These are phyloP conservation scores for Stratiolaelaps scimitus DNA, from an alignment of 1,140 invertebrate species.

Conservation along the genomic window DNA sequence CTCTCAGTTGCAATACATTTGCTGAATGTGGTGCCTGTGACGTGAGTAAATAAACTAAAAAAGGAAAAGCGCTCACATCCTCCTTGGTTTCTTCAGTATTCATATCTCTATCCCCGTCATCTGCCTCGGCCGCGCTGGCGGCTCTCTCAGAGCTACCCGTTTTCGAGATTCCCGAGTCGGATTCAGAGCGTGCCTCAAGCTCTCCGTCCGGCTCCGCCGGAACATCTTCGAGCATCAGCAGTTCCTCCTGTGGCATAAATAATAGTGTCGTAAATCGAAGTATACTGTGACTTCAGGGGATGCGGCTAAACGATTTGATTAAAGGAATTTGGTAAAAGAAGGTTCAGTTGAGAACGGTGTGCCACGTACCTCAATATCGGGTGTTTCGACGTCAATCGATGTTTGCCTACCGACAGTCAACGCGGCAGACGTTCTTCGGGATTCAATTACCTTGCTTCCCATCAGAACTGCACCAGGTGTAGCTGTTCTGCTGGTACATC, in stretches of 20 bases:
- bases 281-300: too few relatives aligned
- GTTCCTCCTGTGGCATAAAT: too few relatives aligned
- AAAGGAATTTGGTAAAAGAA: too few relatives aligned
- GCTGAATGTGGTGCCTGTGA: too few relatives aligned
- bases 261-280: too few relatives aligned
- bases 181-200: not conserved
- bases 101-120: not conserved
- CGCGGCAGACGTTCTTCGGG: not conserved
- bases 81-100: not conserved
- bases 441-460: slow-evolving; percentile 13
- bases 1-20: too few relatives aligned
- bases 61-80: not conserved
- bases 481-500: not conserved
- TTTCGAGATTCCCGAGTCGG: slow-evolving; percentile 16
- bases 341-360: too few relatives aligned
- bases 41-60: too few relatives aligned
- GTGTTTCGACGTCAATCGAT: not conserved
- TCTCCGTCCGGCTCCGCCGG: not conserved
- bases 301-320: too few relatives aligned
- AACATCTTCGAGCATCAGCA: not conserved
- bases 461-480: slow-evolving; percentile 1
- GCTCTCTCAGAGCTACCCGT: not conserved
- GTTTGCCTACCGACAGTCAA: not conserved
- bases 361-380: slow-evolving; percentile 1
- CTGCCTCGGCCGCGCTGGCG: not conserved